A percentile compares a stretch with the other conserved stretches of the same genome.
Evolutionary conservation across 2,797 vertebrate genomes (phyloP).

Genomic region (Taeniopygia guttata): DNA sequence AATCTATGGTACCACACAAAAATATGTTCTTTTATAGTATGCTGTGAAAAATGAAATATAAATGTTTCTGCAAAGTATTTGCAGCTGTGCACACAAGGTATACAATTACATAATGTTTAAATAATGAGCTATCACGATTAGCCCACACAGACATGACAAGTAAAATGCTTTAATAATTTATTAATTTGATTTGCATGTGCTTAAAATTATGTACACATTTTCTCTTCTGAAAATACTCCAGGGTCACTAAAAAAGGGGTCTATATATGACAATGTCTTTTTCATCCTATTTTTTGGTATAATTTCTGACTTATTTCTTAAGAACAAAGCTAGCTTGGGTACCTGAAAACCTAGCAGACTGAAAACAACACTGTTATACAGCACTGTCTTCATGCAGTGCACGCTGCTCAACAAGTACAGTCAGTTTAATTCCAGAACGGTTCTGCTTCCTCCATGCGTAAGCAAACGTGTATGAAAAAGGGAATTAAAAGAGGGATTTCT

Average conservation of each 20-base stretch:
- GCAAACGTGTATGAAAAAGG: not conserved
- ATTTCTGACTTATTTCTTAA: conserved; percentile 4
- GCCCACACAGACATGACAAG: conserved; percentile 76
- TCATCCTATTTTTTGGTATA: conserved; percentile 3
- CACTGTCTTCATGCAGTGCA: not conserved
- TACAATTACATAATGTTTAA: conserved; percentile 77
- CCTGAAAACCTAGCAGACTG: not conserved
- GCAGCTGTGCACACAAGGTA: conserved; percentile 76
- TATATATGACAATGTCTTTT: conserved; percentile 24
- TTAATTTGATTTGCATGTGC: conserved; percentile 76
- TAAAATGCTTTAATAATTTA: conserved; percentile 76
- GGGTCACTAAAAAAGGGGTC: conserved; percentile 25
- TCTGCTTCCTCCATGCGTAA: not conserved
- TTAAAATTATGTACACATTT: conserved; percentile 74
- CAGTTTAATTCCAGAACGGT: not conserved
- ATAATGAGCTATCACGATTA: conserved; percentile 77
- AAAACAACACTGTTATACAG: not conserved
- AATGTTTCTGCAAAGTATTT: conserved; percentile 73
- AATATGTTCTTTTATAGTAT: conserved; percentile 54
- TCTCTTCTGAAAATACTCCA: conserved; percentile 70
- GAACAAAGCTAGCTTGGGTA: not conserved
- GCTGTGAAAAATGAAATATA: conserved; percentile 64
- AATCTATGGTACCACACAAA: not conserved
- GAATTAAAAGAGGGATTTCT: not conserved
- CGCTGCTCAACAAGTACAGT: not conserved